Evolutionary conservation across 2,888 invertebrate genomes (phyloP).

Genomic region (Asteroscopus sphinx): DNA sequence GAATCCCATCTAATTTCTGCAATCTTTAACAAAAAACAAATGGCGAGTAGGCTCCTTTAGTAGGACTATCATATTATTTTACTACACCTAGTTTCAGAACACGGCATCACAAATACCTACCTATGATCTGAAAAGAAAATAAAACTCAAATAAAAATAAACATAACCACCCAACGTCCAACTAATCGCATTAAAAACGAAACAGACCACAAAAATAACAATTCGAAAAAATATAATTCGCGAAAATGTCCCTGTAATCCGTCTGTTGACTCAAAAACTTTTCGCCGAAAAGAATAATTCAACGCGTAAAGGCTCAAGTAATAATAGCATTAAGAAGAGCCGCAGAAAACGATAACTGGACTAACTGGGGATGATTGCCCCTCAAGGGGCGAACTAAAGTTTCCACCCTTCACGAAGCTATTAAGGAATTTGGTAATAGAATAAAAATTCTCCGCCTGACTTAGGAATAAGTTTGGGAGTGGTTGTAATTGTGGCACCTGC

Average conservation of each 20-base stretch:
- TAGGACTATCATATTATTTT: too few relatives aligned
- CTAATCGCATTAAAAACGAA: conserved; percentile 38
- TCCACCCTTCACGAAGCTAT: conserved; percentile 53
- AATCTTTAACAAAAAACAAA: too few relatives aligned
- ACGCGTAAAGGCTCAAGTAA: conserved; percentile 55
- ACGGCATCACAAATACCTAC: neutral
- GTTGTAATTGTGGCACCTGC: conserved; percentile 28
- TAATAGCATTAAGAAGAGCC: conserved; percentile 58
- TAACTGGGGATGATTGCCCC: conserved; percentile 65
- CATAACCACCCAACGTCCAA: conserved; percentile 12
- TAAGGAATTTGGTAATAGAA: conserved; percentile 66
- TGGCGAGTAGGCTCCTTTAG: too few relatives aligned
- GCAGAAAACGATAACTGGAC: conserved; percentile 61
- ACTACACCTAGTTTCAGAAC: too few relatives aligned
- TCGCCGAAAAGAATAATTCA: conserved; percentile 55
- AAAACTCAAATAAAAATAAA: conserved; percentile 16
- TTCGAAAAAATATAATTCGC: conserved; percentile 46
- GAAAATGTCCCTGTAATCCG: conserved; percentile 49
- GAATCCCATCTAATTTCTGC: too few relatives aligned
- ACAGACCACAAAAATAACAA: conserved; percentile 43
- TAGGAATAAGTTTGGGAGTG: conserved; percentile 43
- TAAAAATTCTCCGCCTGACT: conserved; percentile 58
- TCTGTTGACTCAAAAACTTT: conserved; percentile 56
- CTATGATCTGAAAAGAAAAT: conserved; percentile 7
- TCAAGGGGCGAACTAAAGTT: conserved; percentile 56